These are phyloP conservation scores for Trissonchulus sp. DNA, from an alignment of 2,888 invertebrate species.

Conservation along the genomic window DNA sequence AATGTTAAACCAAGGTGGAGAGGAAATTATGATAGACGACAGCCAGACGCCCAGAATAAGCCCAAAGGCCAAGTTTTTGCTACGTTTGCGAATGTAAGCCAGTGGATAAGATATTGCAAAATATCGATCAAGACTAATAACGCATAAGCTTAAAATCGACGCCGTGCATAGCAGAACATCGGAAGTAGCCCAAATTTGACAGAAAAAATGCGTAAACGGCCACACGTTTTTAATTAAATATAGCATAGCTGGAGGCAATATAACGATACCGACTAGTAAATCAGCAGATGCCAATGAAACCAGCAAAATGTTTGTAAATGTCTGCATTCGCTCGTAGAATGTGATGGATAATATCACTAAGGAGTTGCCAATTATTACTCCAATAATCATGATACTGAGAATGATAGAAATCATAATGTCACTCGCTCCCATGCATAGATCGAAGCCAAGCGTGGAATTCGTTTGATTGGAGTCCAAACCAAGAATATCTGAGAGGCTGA, in stretches of 20 bases:
- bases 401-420: conserved; percentile 29
- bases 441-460: neutral
- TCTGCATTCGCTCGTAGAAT: conserved; percentile 53
- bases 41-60: conserved; percentile 52
- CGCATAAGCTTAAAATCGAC: conserved; percentile 50
- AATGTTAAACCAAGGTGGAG: conserved; percentile 51
- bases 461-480: neutral
- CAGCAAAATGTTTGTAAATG: conserved; percentile 53
- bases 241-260: conserved; percentile 52
- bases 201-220: conserved; percentile 44
- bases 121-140: conserved; percentile 52
- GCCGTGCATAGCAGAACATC: conserved; percentile 51
- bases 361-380: conserved; percentile 51
- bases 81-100: conserved; percentile 45
- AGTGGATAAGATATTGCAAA: conserved; percentile 53
- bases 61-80: conserved; percentile 43
- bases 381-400: conserved; percentile 47
- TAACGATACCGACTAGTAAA: conserved; percentile 50
- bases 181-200: conserved; percentile 48
- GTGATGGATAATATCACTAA: conserved; percentile 52
- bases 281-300: conserved; percentile 54
- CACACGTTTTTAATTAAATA: conserved; percentile 50
- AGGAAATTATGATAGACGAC: conserved; percentile 49
- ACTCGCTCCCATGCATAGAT: conserved; percentile 23
- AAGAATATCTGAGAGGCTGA: neutral